Evolutionary conservation across 2,888 invertebrate genomes (phyloP), one percentile per base, ranked within the genome.

Genomic region (Synergus itoensis): DNA sequence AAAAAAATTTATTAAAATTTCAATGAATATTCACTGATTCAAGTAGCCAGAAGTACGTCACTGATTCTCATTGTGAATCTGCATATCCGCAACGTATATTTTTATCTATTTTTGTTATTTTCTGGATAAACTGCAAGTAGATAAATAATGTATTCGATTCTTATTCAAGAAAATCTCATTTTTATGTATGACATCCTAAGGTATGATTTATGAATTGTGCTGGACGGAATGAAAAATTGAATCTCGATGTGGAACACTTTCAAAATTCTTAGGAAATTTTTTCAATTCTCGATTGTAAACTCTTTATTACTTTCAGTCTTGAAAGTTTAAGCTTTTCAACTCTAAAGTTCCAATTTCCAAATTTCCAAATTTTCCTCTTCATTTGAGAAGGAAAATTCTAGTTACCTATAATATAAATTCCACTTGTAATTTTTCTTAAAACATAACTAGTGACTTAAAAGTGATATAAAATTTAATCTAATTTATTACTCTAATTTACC

Each of bases 81-180:
- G 64, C 45, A 28, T 21, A 28, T 21, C 0, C 43, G 43, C 43
- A 45, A 45, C 28, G 45, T 48, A n/a, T 48, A 73, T 73, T 48
- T 69, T 16, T 7, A 36, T 48, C 12, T 48, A 73, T 53, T 73
- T 16, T 73, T 48, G 53, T 73, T 73, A 53, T 73, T 73, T 28
- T 28, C n/a, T 8, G 48, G n/a, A 53, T 11, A n/a, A 28, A 53
- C 28, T 53, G 43, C 28, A 21, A 28, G 36, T 36, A 53, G 53
- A 73, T 73, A 73, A 73, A 73, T 73, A 73, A 73, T 73, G 73
- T 53, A 73, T 73, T 73, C 53, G 36, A 40, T 53, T 73, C 48
- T 18, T 73, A 73, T 73, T 73, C 60, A 60, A n/a, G 4, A 60
- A 60, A 18, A 60, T 60, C 9, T 73, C 48, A 53, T 48, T 36